Base-by-base conservation (phyloP, 2,888 invertebrate species). In the Spilarctia lutea region DNA sequence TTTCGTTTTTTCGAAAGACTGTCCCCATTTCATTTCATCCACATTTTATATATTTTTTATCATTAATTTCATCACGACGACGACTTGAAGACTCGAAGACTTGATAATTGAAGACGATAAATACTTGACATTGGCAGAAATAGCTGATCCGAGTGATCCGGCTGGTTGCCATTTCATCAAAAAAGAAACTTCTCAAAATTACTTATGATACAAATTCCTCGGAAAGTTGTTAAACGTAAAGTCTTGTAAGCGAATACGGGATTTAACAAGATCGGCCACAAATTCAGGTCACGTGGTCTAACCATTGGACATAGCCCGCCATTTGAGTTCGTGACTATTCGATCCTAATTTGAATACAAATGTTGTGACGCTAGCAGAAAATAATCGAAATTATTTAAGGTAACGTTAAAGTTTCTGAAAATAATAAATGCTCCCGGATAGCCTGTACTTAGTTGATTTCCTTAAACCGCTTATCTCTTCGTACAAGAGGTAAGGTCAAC, bases 401-500 rank as follows among this genome's bases (percentile, higher is more conserved):
- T 63, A 16, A 63, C 6, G 4, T 63, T 30, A 18, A 63, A 60
- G 10, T 56, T 60, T 63, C 30, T 27, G 18, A 30, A 63, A 6
- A 16, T 30, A 30, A 30, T 7, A 30, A 6, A 4, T 4, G 13
- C 60, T 30, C 16, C 27, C 60, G 60, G 18, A 63, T 30, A 60
- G 60, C 27, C 60, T 11, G 27, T 16, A 39, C n/a, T 39, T n/a
- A 35, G 35, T n/a, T 66, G 16, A 66, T 66, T 39, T 39, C 66
- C 24, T 24, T 39, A 66, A 66, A 35, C 66, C 39, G 24, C 66
- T 66, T 39, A 66, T 66, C 66, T 66, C 39, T 16, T 24, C 39
- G 66, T 66, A 3, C 35, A 66, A 66, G 39, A n/a, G 11, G 66
- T 39, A n/a, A 65, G 65, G 35, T 65, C 65, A 65, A 65, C 65